Base-by-base conservation (phyloP, 1,140 invertebrate genomes). In the Trachymyrmex cornetzi region DNA sequence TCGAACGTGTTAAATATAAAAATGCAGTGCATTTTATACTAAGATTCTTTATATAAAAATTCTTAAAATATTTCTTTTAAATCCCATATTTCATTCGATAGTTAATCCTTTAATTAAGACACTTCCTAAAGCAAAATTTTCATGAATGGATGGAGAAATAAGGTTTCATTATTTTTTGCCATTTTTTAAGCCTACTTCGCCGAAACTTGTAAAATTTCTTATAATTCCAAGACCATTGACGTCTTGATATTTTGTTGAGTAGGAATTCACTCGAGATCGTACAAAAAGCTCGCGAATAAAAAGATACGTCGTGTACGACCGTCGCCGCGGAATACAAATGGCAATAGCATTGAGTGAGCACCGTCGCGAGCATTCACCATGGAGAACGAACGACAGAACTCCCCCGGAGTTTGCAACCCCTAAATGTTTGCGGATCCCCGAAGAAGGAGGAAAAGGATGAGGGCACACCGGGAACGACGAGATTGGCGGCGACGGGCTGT, bases 391-490 rank as follows among this genome's bases (percentile, higher is more conserved):
- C 48, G 34, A 30, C 34, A 34, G 34, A 38, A 53, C 55, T 48
- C 24, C 11, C 55, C 80, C 38, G 67, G 34, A 53, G 74, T 61
- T 86, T 81, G 50, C 64, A 86, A 61, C 64, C 75, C 61, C 61
- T 66, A 66, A 85, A 85, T 79, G 48, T 85, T 85, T 85, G 48
- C 82, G 74, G 74, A 85, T 24, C 48, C 24, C 67, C 19, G 27
- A 64, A 77, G 50, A 53, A 53, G 57, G 16, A n/a, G 61, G 9
- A 48, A 4, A 57, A 12, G 22, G 30, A 57, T 59, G 2, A 27
- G n/a, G n/a, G 4, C 14, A n/a, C 30, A 34, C n/a, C 22, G 55
- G 24, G 27, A 63, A 69, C 66, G 79, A 82, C 67, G 67, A 61
- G 80, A 84, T 84, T 84, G 80, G 55, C 50, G 48, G 66, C 63